Percentiles rank a stretch among this genome's conserved stretches.
phyloP scores from a whole-genome alignment of 2,113 vertebrate genomes.

The Scolopax mira region DNA sequence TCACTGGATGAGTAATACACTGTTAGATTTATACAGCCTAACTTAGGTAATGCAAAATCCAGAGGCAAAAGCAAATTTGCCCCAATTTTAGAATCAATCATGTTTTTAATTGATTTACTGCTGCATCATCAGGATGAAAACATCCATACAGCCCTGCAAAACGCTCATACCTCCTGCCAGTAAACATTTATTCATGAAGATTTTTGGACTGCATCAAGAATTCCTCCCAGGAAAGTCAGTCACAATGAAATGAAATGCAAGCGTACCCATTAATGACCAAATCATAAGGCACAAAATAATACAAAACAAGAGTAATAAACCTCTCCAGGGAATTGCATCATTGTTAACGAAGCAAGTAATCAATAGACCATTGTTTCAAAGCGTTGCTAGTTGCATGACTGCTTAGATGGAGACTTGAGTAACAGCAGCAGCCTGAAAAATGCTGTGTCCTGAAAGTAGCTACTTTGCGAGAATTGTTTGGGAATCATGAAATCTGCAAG shows the following conservation, averaged over 20 bases:
- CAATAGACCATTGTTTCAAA: conserved; percentile 39
- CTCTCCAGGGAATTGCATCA: background rate
- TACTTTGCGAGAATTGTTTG: background rate
- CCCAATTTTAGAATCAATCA: conserved; percentile 4
- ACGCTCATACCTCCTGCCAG: background rate
- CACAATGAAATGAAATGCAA: conserved; percentile 14
- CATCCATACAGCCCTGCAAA: background rate
- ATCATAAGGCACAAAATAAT: conserved; percentile 34
- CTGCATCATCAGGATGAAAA: conserved; percentile 9
- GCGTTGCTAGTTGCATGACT: background rate
- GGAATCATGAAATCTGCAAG: background rate
- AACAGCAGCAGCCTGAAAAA: background rate
- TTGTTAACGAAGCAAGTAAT: conserved; percentile 45
- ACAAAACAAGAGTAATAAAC: conserved; percentile 33
- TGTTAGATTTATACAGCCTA: background rate
- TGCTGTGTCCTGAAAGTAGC: background rate
- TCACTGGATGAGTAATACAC: background rate
- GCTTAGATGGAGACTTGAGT: conserved; percentile 13
- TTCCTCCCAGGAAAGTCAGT: conserved; percentile 7
- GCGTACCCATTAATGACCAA: conserved; percentile 13
- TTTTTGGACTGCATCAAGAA: background rate
- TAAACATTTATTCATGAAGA: background rate
- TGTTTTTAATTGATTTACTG: conserved; percentile 50
- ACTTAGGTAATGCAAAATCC: background rate
- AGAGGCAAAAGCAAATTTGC: background rate